Percentiles rank a stretch among this genome's conserved stretches.
These are phyloP conservation scores for Chrysolina oricalcia DNA, from an alignment of 2,888 invertebrate species.

Conservation along the genomic window DNA sequence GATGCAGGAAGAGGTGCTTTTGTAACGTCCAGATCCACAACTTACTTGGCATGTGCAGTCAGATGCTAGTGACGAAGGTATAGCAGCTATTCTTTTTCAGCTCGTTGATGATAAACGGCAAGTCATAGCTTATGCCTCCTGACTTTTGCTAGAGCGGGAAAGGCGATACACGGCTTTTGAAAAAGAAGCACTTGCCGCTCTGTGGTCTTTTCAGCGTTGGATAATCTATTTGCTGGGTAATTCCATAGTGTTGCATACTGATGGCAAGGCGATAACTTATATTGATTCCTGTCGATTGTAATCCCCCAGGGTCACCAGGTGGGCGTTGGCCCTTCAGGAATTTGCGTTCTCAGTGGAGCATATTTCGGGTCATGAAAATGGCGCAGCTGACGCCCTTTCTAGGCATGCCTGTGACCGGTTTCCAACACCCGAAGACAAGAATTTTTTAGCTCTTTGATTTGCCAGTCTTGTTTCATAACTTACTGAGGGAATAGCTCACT, in stretches of 20 bases:
- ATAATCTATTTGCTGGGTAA: too few relatives aligned
- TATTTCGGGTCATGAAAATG: neutral
- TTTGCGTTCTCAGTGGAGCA: too few relatives aligned
- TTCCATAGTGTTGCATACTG: neutral
- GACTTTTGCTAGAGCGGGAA: too few relatives aligned
- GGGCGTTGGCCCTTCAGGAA: slow-evolving; percentile 3
- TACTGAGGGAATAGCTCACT: neutral
- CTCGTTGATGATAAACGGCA: neutral
- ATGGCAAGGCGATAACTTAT: neutral
- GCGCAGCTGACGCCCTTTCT: slow-evolving; percentile 22
- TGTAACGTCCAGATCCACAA: slow-evolving; percentile 24
- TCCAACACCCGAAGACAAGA: slow-evolving; percentile 18
- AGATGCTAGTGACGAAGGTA: too few relatives aligned
- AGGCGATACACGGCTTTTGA: too few relatives aligned
- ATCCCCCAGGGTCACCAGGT: slow-evolving; percentile 13
- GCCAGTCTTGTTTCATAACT: too few relatives aligned
- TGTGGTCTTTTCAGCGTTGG: neutral
- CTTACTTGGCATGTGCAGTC: slow-evolving; percentile 29
- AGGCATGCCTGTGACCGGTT: slow-evolving; percentile 28
- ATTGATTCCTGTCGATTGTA: neutral
- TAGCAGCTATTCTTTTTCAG: slow-evolving; percentile 19
- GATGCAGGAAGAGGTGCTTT: slow-evolving; percentile 8
- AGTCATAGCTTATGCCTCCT: too few relatives aligned
- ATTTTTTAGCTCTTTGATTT: neutral
- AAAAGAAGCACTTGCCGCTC: neutral